phyloP scores from a whole-genome alignment of 1,140 invertebrate genomes.

The Helicoverpa zea region DNA sequence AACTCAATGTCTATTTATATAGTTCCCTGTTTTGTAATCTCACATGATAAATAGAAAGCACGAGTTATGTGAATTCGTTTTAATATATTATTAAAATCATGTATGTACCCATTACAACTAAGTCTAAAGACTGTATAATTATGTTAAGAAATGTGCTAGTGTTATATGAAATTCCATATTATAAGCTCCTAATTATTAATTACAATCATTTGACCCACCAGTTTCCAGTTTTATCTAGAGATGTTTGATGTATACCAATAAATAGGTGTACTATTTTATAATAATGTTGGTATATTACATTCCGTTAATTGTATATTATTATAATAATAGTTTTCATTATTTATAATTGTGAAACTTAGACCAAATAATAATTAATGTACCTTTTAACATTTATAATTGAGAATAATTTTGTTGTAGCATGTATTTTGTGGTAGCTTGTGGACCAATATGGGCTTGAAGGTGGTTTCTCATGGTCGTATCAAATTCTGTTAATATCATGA shows the following conservation, averaged over 20 bases:
- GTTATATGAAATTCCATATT: conserved; percentile 82
- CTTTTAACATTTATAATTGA: conserved; percentile 83
- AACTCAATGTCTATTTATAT: conserved; percentile 82
- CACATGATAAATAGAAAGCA: conserved; percentile 84
- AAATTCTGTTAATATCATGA: conserved; percentile 80
- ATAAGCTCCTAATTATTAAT: conserved; percentile 76
- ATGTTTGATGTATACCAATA: conserved; percentile 80
- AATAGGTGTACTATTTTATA: conserved; percentile 71
- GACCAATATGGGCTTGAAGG: conserved; percentile 83
- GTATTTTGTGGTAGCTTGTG: conserved; percentile 82
- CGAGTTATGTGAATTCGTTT: conserved; percentile 77
- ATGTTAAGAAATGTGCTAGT: conserved; percentile 81
- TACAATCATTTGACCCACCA: conserved; percentile 83
- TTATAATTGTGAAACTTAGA: conserved; percentile 86
- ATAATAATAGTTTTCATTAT: conserved; percentile 81
- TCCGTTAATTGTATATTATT: conserved; percentile 84
- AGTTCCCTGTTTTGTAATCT: conserved; percentile 83
- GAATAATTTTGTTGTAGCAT: conserved; percentile 74
- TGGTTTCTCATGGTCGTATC: conserved; percentile 79
- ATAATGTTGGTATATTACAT: conserved; percentile 83
- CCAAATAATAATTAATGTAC: conserved; percentile 87
- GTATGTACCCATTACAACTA: conserved; percentile 81
- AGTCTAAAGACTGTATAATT: conserved; percentile 86
- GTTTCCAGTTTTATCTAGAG: conserved; percentile 84
- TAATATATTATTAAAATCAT: conserved; percentile 72